Conservation (phyloP, 2,888 invertebrate species). For the Eupithecia insigniata region DNA sequence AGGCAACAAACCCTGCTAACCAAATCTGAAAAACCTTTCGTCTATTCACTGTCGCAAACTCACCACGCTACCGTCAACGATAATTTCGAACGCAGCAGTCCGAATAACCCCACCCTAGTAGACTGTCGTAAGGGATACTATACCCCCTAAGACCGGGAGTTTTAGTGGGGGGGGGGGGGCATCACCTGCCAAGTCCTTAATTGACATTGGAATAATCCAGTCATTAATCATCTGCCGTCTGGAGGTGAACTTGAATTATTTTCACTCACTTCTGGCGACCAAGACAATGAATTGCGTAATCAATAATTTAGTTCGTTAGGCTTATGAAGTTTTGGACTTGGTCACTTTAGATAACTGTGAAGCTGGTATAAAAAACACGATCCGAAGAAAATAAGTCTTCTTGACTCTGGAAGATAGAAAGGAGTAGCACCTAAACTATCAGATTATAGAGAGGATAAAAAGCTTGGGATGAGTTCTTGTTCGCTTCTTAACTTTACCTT, state of each 20-base stretch:
- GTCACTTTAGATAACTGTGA: neutral
- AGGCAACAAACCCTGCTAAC: too few relatives aligned
- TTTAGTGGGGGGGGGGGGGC: neutral
- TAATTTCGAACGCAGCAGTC: neutral
- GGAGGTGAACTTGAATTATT: conserved; percentile 80
- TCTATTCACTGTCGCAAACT: neutral
- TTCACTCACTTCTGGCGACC: conserved; percentile 65
- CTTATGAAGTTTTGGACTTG: neutral
- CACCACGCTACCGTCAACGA: neutral
- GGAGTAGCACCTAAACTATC: too few relatives aligned
- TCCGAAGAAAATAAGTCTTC: neutral
- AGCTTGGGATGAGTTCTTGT: too few relatives aligned
- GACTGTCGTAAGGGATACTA: neutral
- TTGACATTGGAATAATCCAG: conserved; percentile 84
- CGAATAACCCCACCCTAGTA: neutral
- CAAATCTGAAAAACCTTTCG: neutral
- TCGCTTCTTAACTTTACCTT: too few relatives aligned
- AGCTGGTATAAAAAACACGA: neutral
- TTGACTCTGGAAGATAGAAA: neutral
- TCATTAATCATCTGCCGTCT: conserved; percentile 80
- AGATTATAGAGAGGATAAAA: too few relatives aligned
- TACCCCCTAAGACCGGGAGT: neutral
- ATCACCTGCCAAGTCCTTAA: conserved; percentile 61
- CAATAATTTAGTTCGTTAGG: conserved; percentile 6
- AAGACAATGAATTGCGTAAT: conserved; percentile 14